These are phyloP conservation scores for Sinotaia quadrata DNA, from an alignment of 2,888 invertebrate species.

Conservation along the genomic window DNA sequence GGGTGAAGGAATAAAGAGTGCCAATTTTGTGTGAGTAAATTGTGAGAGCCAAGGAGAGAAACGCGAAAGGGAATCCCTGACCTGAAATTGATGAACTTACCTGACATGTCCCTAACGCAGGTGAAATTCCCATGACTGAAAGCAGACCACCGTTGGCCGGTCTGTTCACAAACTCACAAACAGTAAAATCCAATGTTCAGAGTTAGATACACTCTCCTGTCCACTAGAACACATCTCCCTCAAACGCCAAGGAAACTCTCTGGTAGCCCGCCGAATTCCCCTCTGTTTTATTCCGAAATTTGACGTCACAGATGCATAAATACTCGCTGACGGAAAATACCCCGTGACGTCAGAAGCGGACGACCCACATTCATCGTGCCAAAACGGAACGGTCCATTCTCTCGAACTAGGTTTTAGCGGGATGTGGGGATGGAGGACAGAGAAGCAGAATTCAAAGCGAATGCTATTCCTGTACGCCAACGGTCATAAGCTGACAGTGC, in stretches of 20 bases:
- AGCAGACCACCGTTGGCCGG: too few relatives aligned
- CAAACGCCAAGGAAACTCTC: constrained; percentile 11
- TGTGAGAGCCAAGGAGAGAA: neutral
- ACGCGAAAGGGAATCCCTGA: neutral
- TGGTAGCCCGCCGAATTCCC: constrained; percentile 23
- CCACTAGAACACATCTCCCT: neutral
- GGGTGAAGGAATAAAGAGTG: neutral
- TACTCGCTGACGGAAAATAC: constrained; percentile 37
- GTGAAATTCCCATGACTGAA: neutral
- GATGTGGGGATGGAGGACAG: neutral
- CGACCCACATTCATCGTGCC: constrained; percentile 25
- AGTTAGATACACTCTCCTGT: constrained; percentile 8
- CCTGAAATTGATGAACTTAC: constrained; percentile 1
- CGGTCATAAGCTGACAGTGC: too few relatives aligned
- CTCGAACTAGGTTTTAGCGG: neutral
- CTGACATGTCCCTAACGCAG: neutral
- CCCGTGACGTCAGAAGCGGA: constrained; percentile 34
- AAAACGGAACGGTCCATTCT: constrained; percentile 9
- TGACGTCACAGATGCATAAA: constrained; percentile 36
- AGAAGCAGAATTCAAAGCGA: neutral
- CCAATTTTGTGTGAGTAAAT: neutral
- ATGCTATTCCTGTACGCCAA: too few relatives aligned
- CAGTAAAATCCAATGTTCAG: neutral
- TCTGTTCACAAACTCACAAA: too few relatives aligned
- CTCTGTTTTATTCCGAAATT: constrained; percentile 30